Evolutionary conservation across 2,888 invertebrate genomes (phyloP), one percentile per base, ranked within the genome.

Genomic region (Globia sparganii): DNA sequence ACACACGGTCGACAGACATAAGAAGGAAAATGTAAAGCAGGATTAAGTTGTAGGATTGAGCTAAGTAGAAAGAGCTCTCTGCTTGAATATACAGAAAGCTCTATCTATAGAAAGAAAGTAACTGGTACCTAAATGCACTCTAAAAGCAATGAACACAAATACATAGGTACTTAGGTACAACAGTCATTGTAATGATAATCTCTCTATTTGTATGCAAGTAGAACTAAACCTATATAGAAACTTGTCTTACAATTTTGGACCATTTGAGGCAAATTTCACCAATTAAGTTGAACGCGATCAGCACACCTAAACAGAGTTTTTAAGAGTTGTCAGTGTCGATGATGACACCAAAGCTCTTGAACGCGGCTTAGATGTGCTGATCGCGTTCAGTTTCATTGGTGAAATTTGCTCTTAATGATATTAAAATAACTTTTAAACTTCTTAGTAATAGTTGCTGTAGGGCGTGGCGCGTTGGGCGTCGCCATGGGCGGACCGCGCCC

Each of bases 381-480:
- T 65, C 11, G 28, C 21, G 28, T 21, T 43, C 28, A 40, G 40
- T 40, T 65, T 37, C 5, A 21, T 40, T 37, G 18, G 11, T 11
- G 0, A n/a, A 40, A 43, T 21, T 21, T 1, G 13, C 28, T 28
- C 28, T 31, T 67, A 46, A 56, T n/a, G n/a, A 56, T 56, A 56
- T 56, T n/a, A n/a, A 56, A n/a, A 53, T 37, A 28, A 64, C 15
- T 49, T 70, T 65, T 15, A 59, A 76, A 72, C 31, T 84, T 73
- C 31, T 37, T 58, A 34, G 49, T 72, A 72, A 71, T 81, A 81
- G 84, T 86, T 75, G 81, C 85, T 78, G 75, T 77, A 87, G 90
- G 95, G 95, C 94, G 94, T 94, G 92, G 86, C 90, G 56, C 64
- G 81, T 68, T 88, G 90, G 94, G 94, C 91, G 91, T 88, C 73